Conservation (phyloP, 2,113 vertebrate species). For the Pionites leucogaster region DNA sequence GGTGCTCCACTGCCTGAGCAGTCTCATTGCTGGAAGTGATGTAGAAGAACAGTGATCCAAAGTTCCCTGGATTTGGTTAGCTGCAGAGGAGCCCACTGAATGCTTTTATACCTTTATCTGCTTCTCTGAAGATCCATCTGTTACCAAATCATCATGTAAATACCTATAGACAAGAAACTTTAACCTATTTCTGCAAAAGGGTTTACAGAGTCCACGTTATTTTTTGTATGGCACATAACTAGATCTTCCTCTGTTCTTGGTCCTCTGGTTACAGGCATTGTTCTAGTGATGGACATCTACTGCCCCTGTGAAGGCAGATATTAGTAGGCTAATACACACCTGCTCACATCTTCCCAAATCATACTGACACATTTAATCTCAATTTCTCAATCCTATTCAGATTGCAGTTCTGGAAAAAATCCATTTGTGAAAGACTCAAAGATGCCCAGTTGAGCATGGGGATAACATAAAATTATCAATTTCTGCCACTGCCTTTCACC, state of each 20-base stretch:
- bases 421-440: background rate
- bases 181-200: accelerated
- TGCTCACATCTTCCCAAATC: accelerated
- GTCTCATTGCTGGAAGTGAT: accelerated
- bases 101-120: background rate
- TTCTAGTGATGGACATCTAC: accelerated
- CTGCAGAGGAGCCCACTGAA: accelerated
- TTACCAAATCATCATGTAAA: accelerated
- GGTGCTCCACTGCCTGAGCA: accelerated
- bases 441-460: background rate
- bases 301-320: accelerated
- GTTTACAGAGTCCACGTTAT: too few species aligned
- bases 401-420: accelerated
- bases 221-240: accelerated
- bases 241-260: accelerated
- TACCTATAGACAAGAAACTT: accelerated
- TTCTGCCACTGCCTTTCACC: background rate
- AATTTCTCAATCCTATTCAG: accelerated
- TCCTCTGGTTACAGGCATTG: accelerated
- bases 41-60: background rate
- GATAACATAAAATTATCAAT: accelerated
- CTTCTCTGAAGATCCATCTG: background rate
- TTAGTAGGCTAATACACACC: background rate
- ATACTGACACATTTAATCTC: background rate
- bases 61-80: background rate